Evolutionary conservation across 2,113 vertebrate genomes (phyloP).

Genomic region (Pyxicephalus adspersus): DNA sequence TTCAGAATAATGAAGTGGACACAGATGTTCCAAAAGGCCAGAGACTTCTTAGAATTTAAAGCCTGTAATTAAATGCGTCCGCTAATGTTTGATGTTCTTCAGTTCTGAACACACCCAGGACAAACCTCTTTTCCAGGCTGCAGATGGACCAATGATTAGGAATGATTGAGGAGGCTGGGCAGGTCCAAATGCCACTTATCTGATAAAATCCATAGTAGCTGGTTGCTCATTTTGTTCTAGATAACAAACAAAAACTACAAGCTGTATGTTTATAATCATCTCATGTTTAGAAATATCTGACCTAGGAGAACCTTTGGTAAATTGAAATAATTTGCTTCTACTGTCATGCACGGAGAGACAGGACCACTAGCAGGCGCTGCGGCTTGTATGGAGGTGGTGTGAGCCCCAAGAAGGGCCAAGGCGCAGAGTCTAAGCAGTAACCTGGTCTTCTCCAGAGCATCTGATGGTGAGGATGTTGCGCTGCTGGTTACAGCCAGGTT

Average conservation of each 20-base stretch:
- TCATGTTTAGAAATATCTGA: too few relatives aligned
- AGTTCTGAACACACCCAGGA: background rate
- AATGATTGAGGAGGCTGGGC: background rate
- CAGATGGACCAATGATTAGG: background rate
- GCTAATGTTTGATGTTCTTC: background rate
- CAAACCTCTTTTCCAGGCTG: background rate
- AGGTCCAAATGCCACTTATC: background rate
- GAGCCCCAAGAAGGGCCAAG: too few relatives aligned
- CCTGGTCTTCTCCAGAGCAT: too few relatives aligned
- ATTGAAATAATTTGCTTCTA: too few relatives aligned
- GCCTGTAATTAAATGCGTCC: background rate
- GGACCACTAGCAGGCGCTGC: too few relatives aligned
- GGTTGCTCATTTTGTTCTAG: background rate
- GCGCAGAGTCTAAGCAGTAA: too few relatives aligned
- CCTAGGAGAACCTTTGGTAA: too few relatives aligned
- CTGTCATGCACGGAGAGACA: too few relatives aligned
- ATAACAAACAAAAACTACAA: background rate
- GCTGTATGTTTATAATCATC: too few relatives aligned
- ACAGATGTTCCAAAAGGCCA: slow-evolving; percentile 16
- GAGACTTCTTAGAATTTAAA: slow-evolving; percentile 9
- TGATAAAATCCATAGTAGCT: background rate
- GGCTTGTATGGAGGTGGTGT: too few relatives aligned
- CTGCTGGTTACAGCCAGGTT: too few relatives aligned
- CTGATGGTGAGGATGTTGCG: too few relatives aligned
- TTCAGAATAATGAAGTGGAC: slow-evolving; percentile 2